Evolutionary conservation across 2,113 vertebrate species (phyloP).

Genomic region (Tylochromis polylepis): DNA sequence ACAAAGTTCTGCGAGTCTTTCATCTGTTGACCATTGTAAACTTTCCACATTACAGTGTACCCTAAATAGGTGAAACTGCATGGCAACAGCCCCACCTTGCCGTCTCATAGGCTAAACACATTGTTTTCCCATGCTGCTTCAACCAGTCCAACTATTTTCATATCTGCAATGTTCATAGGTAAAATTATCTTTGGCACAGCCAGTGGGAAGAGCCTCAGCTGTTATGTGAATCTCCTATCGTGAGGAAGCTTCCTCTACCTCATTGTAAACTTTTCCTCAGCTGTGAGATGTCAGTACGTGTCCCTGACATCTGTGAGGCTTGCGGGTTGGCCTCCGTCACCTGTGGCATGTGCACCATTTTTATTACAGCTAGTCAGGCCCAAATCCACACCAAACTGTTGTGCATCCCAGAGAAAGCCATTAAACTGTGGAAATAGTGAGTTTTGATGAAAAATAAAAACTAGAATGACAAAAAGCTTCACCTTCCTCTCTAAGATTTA

Average conservation of each 20-base stretch:
- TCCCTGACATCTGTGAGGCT: background rate
- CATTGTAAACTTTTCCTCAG: conserved; percentile 11
- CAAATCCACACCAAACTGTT: background rate
- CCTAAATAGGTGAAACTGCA: conserved; percentile 17
- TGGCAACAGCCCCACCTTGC: conserved; percentile 18
- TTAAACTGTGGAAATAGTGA: background rate
- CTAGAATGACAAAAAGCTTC: background rate
- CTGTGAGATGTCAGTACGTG: background rate
- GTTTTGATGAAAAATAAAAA: background rate
- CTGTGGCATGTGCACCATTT: background rate
- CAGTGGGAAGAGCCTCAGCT: conserved; percentile 3
- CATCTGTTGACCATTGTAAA: background rate
- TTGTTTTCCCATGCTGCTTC: background rate
- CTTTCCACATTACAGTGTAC: background rate
- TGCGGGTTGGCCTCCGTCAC: background rate
- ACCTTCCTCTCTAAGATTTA: background rate
- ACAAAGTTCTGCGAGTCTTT: background rate
- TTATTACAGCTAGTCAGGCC: background rate
- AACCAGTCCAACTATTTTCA: conserved; percentile 13
- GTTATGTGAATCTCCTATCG: background rate
- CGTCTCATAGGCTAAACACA: background rate
- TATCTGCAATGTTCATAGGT: background rate
- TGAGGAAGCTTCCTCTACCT: background rate
- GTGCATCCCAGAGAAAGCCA: background rate
- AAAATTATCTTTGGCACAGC: background rate